A percentile compares a stretch with the other conserved stretches of the same genome.
phyloP scores from a whole-genome alignment of 2,113 vertebrate genomes.

The Uropsilus gracilis region DNA sequence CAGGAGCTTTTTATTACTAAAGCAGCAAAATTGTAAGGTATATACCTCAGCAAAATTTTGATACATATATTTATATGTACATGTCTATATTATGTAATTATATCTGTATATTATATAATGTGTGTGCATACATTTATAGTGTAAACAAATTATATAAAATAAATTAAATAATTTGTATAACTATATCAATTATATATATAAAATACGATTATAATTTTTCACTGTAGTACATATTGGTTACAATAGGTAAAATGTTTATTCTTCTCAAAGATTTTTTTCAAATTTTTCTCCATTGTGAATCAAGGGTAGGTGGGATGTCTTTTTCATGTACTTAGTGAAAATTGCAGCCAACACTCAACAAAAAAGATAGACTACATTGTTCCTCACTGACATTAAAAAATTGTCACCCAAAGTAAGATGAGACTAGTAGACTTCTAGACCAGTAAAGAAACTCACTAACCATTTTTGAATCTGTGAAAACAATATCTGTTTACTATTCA shows the following conservation, averaged over 20 bases:
- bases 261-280: background rate
- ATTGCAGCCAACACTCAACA: background rate
- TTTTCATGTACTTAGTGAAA: background rate
- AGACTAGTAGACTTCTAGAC: background rate
- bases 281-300: background rate
- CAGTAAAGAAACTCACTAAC: background rate
- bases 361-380: background rate
- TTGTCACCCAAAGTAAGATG: background rate
- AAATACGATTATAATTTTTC: background rate
- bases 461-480: background rate
- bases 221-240: background rate
- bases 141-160: background rate
- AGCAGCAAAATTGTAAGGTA: background rate
- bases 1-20: background rate
- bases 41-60: background rate
- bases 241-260: background rate
- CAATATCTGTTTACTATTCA: background rate
- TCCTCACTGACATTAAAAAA: background rate
- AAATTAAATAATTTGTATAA: too few relatives aligned
- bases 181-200: too few relatives aligned
- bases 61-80: background rate
- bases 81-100: background rate
- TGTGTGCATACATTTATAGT: background rate
- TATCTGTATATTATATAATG: background rate
- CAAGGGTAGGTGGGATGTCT: background rate